Base-by-base conservation (phyloP, 2,113 vertebrate genomes). In the Zootoca vivipara region DNA sequence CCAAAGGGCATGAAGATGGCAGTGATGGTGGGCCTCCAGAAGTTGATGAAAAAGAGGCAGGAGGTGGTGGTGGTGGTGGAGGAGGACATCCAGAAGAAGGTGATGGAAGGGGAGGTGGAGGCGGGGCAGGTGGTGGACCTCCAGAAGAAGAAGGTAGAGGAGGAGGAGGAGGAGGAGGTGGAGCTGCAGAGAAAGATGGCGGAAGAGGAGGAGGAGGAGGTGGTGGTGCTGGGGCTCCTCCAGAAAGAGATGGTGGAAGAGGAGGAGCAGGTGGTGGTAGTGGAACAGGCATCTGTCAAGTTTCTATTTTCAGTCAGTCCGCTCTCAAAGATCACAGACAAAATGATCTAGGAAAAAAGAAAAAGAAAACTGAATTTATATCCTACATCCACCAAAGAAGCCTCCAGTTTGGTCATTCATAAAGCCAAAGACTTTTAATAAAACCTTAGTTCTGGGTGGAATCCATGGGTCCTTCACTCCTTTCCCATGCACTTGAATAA, bases 231-330 rank as follows among this genome's bases (percentile, higher is more conserved):
- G 95, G 95, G 22, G 94, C 94, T 28, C 92, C 95, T 28, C 92
- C 94, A 40, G 91, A 28, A 1, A 93, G 90, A 0, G 94, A 93
- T 3, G 90, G 89, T 70, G 95, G 94, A 0, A 94, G 93, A 0
- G 93, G 91, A 52, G 94, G 93, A 0, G 96, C 95, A 3, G 96
- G 96, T 0, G 95, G 96, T 0, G 95, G 95, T 0, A 95, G 96
- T 0, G 96, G 96, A 88, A 97, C 96, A 58, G 97, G 97, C 97
- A 98, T 98, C 90, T 10, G 85, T 92, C 92, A 89, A 91, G 28
- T 92, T 88, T 89, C 85, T 85, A 87, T 67, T 83, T 93, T 93
- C 94, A 85, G 89, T 93, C 94, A 85, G 89, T 1, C 78, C 79
- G 82, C 62, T 93, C 89, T 3, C 87, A 94, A 94, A 87, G 82